Conservation (phyloP, 2,888 invertebrate species). For the Thalpophila matura region DNA sequence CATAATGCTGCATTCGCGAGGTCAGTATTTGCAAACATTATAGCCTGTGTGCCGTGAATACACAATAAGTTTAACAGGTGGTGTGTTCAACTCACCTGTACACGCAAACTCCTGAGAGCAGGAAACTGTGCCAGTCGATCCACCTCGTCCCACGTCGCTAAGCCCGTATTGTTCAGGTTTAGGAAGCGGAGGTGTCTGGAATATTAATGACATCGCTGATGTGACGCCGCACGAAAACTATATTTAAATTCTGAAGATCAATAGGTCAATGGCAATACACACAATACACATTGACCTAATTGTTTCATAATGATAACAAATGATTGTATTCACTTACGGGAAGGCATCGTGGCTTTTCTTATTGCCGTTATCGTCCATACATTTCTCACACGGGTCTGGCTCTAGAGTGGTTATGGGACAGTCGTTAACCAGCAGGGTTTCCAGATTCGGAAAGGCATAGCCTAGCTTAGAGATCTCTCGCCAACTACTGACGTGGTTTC, state of each 20-base stretch:
- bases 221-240: constrained; percentile 56
- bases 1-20: constrained; percentile 62
- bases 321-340: constrained; percentile 79
- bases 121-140: constrained; percentile 96
- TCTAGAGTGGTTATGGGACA: constrained; percentile 93
- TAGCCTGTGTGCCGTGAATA: constrained; percentile 46
- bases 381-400: constrained; percentile 92
- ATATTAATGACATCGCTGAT: constrained; percentile 58
- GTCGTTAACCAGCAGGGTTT: constrained; percentile 96
- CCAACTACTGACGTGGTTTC: constrained; percentile 96
- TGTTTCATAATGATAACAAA: constrained; percentile 43
- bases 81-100: constrained; percentile 91
- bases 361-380: constrained; percentile 84
- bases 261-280: constrained; percentile 79
- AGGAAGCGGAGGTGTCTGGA: constrained; percentile 94
- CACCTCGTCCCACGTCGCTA: constrained; percentile 97
- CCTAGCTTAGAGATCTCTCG: constrained; percentile 95
- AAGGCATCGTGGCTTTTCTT: constrained; percentile 92
- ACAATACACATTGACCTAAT: constrained; percentile 68
- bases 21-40: constrained; percentile 66
- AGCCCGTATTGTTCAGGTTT: constrained; percentile 95
- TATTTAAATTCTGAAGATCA: constrained; percentile 73
- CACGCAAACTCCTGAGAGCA: constrained; percentile 95
- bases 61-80: constrained; percentile 53
- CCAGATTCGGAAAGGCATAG: constrained; percentile 95